These are phyloP conservation scores for Phalacrocorax brasilianus DNA, from an alignment of 2,113 vertebrate species.

Conservation along the genomic window DNA sequence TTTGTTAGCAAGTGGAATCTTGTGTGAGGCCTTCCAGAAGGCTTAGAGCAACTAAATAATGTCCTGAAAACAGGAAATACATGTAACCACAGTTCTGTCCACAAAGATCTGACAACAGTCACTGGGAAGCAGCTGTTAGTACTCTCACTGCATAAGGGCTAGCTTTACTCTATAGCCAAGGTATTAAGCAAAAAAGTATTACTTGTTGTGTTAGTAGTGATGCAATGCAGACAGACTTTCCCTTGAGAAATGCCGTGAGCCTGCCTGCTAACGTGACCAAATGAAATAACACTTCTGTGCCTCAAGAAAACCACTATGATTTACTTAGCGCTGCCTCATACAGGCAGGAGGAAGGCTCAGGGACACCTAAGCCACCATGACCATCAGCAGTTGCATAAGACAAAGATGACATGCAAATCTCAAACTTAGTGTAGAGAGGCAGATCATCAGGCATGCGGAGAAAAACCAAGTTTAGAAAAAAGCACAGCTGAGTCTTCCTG, in stretches of 20 bases:
- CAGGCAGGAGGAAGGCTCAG: neutral
- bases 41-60: neutral
- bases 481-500: neutral
- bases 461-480: neutral
- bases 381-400: neutral
- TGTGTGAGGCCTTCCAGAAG: neutral
- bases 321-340: neutral
- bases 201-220: neutral
- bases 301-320: neutral
- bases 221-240: neutral
- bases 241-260: neutral
- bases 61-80: neutral
- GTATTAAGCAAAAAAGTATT: neutral
- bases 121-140: neutral
- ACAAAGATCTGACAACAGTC: neutral
- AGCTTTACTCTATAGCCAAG: neutral
- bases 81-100: neutral
- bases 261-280: neutral
- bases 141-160: neutral
- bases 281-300: neutral
- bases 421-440: rapidly evolving
- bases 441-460: rapidly evolving
- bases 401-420: neutral
- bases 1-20: neutral
- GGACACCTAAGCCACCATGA: neutral